Conservation (phyloP, 2,113 vertebrate genomes). For the Glaucidium brasilianum region DNA sequence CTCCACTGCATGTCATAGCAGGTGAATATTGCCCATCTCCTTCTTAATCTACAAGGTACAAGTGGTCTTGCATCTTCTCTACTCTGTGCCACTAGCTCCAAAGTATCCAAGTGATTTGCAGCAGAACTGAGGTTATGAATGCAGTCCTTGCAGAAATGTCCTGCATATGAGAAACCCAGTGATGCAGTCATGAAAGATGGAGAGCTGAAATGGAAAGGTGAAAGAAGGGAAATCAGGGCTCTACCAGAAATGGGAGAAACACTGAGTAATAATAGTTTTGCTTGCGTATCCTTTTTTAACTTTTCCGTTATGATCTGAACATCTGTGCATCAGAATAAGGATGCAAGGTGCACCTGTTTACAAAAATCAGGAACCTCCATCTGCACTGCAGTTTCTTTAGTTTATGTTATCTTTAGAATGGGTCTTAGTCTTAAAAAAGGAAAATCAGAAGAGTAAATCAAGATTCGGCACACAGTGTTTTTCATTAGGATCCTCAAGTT, state of each 20-base stretch:
- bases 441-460: constrained; percentile 11
- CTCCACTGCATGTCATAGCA: not conserved
- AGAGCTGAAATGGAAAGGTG: not conserved
- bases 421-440: not conserved
- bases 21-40: not conserved
- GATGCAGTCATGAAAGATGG: not conserved
- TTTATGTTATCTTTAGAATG: not conserved
- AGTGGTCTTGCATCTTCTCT: not conserved
- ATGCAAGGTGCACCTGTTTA: not conserved
- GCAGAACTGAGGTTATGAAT: not conserved
- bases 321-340: not conserved
- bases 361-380: not conserved
- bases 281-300: not conserved
- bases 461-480: not conserved
- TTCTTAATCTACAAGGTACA: not conserved
- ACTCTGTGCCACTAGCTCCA: not conserved
- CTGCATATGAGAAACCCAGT: not conserved
- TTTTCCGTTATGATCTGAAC: not conserved
- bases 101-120: not conserved
- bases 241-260: not conserved
- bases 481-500: not conserved
- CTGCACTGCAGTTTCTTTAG: not conserved
- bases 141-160: not conserved
- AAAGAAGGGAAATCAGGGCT: not conserved
- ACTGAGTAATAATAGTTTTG: not conserved